Conservation (phyloP, 2,113 vertebrate genomes). For the Poicephalus gulielmi region DNA sequence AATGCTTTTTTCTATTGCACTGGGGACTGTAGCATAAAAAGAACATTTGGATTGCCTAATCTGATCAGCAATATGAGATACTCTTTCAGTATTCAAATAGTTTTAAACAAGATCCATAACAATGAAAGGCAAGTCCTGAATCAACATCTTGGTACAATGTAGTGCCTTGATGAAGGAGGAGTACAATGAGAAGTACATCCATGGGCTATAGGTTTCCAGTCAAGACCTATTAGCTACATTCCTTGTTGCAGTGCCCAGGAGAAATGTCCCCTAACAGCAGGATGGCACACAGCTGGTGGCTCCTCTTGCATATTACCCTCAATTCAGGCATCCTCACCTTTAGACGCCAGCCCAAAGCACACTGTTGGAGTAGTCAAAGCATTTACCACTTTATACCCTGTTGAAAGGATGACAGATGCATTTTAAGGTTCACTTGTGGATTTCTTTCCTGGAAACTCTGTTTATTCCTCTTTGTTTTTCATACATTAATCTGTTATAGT, state of each 20-base stretch:
- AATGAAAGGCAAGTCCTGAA: neutral
- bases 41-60: constrained; percentile 16
- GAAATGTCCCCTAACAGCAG: neutral
- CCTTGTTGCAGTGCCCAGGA: neutral
- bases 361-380: neutral
- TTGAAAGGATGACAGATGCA: neutral
- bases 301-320: neutral
- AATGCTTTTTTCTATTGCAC: constrained; percentile 63
- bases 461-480: constrained; percentile 12
- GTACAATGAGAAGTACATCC: neutral
- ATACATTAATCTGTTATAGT: neutral
- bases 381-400: neutral
- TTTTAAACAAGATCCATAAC: constrained; percentile 17
- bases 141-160: neutral
- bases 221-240: neutral
- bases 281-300: neutral
- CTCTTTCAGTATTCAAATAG: constrained; percentile 18
- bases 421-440: constrained; percentile 1
- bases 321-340: neutral
- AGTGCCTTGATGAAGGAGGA: neutral
- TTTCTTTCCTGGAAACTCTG: neutral
- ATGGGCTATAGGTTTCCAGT: neutral
- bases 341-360: neutral
- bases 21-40: constrained; percentile 33
- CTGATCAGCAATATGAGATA: neutral